Evolutionary conservation across 2,888 invertebrate genomes (phyloP), one percentile per base, ranked within the genome.

Genomic region (Ectemnius cavifrons): DNA sequence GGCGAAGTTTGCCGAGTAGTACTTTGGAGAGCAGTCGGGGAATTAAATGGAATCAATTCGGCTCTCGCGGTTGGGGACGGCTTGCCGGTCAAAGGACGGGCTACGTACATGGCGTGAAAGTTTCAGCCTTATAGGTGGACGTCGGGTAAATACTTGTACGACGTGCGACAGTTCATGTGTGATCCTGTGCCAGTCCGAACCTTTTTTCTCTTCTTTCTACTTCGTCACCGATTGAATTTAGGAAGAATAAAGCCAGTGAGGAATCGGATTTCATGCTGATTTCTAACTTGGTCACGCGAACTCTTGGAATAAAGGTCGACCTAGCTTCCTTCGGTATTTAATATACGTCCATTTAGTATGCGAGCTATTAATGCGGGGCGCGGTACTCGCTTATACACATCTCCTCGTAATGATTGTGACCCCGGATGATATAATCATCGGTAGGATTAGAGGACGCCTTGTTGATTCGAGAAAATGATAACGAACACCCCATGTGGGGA

Each of bases 71-170:
- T 23, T 23, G 23, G 23, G 23, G 23, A 23, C 23, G 23, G 23
- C 23, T 3, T 23, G 76, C 56, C 70, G 57, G 67, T 63, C 62
- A 66, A 75, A 77, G 71, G 73, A 77, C 81, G 66, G 18, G 47
- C 65, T 80, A 83, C 83, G 62, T 79, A 89, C 83, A 89, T 87
- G 89, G 88, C 84, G 88, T 87, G 89, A 88, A 89, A 89, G 88
- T 88, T 84, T 86, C 82, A 86, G 78, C 81, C 80, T 77, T 82
- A 65, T 70, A 67, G 37, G 68, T 47, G 47, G n/a, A 18, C 62
- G 20, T 16, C 8, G 49, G 11, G 37, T 16, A 61, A 37, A 37
- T 1, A 8, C 5, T 37, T 1, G 8, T 37, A 4, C 37, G 8
- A 37, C 37, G 37, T 37, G 37, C 37, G 37, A 37, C 37, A 37